Conservation (phyloP, 92 coral and sea anemone genomes). For the Umimayanthus chanpuru region DNA sequence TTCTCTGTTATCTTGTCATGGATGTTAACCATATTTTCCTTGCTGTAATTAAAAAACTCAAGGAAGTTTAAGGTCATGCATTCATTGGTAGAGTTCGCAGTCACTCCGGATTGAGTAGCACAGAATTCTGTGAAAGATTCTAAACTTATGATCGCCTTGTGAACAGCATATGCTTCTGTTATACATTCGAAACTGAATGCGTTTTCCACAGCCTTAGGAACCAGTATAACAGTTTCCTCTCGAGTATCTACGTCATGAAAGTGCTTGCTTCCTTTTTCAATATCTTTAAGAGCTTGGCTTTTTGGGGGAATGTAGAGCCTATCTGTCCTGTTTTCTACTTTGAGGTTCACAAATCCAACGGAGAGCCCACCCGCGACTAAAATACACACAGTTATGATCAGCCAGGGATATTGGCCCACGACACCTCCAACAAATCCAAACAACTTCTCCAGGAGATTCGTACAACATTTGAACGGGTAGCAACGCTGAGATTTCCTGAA, state of each 20-base stretch:
- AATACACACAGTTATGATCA: slow-evolving; percentile 12
- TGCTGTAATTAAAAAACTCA: slow-evolving; percentile 42
- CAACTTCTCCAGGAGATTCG: slow-evolving; percentile 5
- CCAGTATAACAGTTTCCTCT: slow-evolving; percentile 39
- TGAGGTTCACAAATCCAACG: slow-evolving; percentile 24
- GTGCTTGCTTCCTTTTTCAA: slow-evolving; percentile 32
- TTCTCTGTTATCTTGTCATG: slow-evolving; percentile 19
- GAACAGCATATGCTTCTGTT: slow-evolving; percentile 38
- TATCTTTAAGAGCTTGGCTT: slow-evolving; percentile 52
- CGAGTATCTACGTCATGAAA: slow-evolving; percentile 46
- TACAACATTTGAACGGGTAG: slow-evolving; percentile 13
- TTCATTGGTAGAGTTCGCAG: neutral
- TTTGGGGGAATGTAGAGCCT: slow-evolving; percentile 59
- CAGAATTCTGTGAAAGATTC: slow-evolving; percentile 42
- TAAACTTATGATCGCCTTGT: slow-evolving; percentile 27
- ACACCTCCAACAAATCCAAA: slow-evolving; percentile 23
- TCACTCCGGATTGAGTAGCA: slow-evolving; percentile 26
- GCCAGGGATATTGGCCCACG: slow-evolving; percentile 8
- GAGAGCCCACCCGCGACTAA: slow-evolving; percentile 18
- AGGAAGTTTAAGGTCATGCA: slow-evolving; percentile 44
- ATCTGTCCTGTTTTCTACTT: slow-evolving; percentile 45
- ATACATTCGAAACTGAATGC: slow-evolving; percentile 39
- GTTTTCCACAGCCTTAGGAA: slow-evolving; percentile 22
- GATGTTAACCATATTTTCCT: slow-evolving; percentile 31
- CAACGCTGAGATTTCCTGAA: slow-evolving; percentile 9